These are phyloP conservation scores for Phoenicopterus ruber DNA, from an alignment of 2,113 vertebrate genomes.

Conservation along the genomic window DNA sequence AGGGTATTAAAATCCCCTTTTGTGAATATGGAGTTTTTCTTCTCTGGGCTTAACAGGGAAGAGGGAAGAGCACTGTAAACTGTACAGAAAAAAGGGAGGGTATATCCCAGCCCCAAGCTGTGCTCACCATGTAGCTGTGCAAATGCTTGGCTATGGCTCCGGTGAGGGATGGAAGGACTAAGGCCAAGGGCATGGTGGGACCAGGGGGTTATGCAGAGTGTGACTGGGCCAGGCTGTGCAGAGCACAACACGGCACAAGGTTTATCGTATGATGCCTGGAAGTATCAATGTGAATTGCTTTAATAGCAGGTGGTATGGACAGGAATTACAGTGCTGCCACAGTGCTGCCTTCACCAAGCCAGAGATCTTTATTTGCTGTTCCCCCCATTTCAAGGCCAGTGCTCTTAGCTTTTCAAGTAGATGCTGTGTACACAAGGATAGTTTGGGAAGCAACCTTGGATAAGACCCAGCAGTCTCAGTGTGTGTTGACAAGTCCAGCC, in stretches of 20 bases:
- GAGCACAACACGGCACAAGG: background rate
- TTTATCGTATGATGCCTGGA: background rate
- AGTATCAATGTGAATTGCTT: background rate
- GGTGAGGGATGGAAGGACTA: background rate
- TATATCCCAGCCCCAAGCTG: background rate
- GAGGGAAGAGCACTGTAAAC: background rate
- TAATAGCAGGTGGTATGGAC: background rate
- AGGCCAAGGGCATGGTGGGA: background rate
- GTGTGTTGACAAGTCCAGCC: background rate
- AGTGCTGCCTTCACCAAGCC: background rate
- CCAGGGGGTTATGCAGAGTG: background rate
- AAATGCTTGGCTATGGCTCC: background rate
- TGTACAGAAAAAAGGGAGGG: accelerated
- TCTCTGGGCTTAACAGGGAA: background rate
- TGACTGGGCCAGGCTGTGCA: background rate
- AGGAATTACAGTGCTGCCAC: background rate
- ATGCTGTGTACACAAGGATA: background rate
- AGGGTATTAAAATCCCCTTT: background rate
- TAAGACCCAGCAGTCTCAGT: background rate
- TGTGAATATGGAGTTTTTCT: background rate
- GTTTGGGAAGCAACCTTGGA: background rate
- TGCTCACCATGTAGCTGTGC: background rate
- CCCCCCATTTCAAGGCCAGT: background rate
- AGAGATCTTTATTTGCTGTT: background rate
- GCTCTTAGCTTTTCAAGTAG: background rate